Evolutionary conservation across 1,140 invertebrate genomes (phyloP).

Genomic region (Drosophila kohkoa): DNA sequence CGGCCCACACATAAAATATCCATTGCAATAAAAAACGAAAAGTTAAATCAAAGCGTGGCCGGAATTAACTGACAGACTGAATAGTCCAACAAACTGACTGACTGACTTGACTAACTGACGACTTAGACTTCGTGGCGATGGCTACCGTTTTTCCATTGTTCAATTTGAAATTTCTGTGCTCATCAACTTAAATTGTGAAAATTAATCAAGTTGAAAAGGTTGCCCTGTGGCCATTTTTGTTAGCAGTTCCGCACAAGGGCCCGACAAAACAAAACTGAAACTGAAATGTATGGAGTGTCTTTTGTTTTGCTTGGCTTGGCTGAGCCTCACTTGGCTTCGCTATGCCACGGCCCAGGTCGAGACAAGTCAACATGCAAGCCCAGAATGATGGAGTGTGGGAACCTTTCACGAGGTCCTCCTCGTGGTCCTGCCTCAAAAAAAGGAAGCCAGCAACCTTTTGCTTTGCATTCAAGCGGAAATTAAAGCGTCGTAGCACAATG

Average conservation of each 20-base stretch:
- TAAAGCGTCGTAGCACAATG: conserved; percentile 51
- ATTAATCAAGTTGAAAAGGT: conserved; percentile 82
- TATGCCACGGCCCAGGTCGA: conserved; percentile 18
- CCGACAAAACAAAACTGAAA: neutral
- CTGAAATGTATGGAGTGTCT: conserved; percentile 38
- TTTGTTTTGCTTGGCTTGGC: conserved; percentile 67
- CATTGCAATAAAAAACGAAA: conserved; percentile 37
- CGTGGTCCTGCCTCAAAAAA: conserved; percentile 18
- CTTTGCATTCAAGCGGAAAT: conserved; percentile 81
- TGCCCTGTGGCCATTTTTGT: conserved; percentile 45
- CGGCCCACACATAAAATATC: conserved; percentile 14
- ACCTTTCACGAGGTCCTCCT: conserved; percentile 44
- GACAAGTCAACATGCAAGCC: conserved; percentile 61
- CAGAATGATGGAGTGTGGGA: conserved; percentile 20
- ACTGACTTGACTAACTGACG: conserved; percentile 11
- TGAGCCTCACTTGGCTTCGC: too few relatives aligned
- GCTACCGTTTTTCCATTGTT: conserved; percentile 42
- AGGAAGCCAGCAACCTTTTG: conserved; percentile 61
- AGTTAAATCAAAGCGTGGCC: conserved; percentile 49
- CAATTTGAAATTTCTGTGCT: conserved; percentile 59
- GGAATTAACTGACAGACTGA: conserved; percentile 16
- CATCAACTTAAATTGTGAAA: conserved; percentile 82
- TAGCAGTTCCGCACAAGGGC: conserved; percentile 5
- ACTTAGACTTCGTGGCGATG: conserved; percentile 5
- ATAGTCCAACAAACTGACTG: conserved; percentile 12